Evolutionary conservation across 2,113 vertebrate species (phyloP).

Genomic region (Pedetes capensis): DNA sequence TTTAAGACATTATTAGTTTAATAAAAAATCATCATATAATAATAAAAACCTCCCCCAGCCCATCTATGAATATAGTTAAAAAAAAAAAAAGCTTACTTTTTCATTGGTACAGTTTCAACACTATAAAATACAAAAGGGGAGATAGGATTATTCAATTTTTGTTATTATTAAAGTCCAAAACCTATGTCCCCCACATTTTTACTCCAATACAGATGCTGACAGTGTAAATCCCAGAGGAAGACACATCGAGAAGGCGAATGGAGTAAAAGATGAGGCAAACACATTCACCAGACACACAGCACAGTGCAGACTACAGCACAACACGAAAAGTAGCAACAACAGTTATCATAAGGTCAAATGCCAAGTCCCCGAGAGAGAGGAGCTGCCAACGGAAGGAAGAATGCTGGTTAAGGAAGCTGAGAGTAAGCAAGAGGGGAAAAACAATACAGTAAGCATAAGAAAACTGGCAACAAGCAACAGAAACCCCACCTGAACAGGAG

Average conservation of each 20-base stretch:
- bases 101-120: constrained; percentile 90
- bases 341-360: constrained; percentile 99
- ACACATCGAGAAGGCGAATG: background rate
- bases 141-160: constrained; percentile 68
- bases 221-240: constrained; percentile 37
- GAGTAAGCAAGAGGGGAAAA: constrained; percentile 24
- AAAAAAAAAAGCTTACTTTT: constrained; percentile 89
- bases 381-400: constrained; percentile 88
- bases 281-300: constrained; percentile 42
- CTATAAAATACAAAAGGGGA: constrained; percentile 88
- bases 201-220: constrained; percentile 13
- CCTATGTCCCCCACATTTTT: background rate
- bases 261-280: constrained; percentile 11
- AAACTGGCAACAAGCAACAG: background rate
- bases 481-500: no score
- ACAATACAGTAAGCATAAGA: background rate
- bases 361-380: constrained; percentile 96
- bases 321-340: constrained; percentile 83
- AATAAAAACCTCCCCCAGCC: constrained; percentile 61
- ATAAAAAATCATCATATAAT: constrained; percentile 35
- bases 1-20: constrained; percentile 26
- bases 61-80: constrained; percentile 56
- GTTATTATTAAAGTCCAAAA: background rate
- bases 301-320: constrained; percentile 23
- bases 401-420: constrained; percentile 75